A percentile compares a stretch with the other conserved stretches of the same genome.
These are phyloP conservation scores for Acanthornis magna DNA, from an alignment of 2,797 vertebrate genomes.

Conservation along the genomic window DNA sequence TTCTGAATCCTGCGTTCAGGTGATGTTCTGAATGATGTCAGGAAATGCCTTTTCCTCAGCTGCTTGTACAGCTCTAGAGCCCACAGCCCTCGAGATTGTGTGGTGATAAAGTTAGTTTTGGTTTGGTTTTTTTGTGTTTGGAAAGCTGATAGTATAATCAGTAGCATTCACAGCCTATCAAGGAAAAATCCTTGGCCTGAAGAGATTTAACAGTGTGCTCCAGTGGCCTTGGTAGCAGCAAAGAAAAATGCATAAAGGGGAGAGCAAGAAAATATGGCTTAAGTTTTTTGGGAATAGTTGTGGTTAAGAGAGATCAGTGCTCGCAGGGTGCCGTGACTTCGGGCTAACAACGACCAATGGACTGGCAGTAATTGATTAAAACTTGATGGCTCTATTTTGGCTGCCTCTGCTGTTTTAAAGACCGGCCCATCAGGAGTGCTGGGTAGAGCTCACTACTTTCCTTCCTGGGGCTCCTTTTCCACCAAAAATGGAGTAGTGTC, in stretches of 20 bases:
- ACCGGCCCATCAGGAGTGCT: neutral
- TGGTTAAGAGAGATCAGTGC: neutral
- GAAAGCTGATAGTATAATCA: neutral
- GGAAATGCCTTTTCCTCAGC: neutral
- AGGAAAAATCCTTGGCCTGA: neutral
- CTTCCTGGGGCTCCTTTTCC: neutral
- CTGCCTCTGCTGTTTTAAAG: neutral
- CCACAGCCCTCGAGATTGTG: neutral
- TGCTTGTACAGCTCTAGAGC: neutral
- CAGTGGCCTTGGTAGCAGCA: neutral
- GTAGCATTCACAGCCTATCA: neutral
- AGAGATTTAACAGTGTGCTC: neutral
- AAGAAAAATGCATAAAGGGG: neutral
- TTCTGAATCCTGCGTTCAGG: neutral
- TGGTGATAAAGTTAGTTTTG: neutral
- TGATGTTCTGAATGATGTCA: neutral
- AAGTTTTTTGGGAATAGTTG: neutral
- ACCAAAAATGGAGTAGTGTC: neutral
- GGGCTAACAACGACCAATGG: neutral
- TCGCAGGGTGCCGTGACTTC: fast-evolving
- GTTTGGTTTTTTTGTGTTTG: neutral
- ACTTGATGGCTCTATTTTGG: neutral
- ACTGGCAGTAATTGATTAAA: neutral
- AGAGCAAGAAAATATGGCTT: neutral
- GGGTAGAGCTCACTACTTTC: neutral